Percentiles rank a stretch among this genome's conserved stretches.
Conservation (phyloP, 2,113 vertebrate species). For the Puffinus mauretanicus region DNA sequence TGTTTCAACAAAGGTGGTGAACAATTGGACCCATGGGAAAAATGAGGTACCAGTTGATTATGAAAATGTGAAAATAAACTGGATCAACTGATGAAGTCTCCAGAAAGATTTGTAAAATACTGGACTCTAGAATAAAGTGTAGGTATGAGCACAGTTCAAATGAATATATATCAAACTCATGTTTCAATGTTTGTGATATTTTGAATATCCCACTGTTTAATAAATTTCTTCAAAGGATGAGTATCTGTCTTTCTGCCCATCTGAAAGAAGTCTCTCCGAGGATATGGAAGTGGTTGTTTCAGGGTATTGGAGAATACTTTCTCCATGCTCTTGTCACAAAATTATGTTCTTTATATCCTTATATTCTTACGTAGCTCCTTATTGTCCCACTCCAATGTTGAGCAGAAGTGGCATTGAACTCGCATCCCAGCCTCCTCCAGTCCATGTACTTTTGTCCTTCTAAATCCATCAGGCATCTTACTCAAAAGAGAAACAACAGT, state of each 20-base stretch:
- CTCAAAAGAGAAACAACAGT: background rate
- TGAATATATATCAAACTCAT: background rate
- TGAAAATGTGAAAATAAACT: background rate
- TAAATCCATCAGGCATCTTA: background rate
- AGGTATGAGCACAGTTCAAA: background rate
- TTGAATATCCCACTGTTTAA: background rate
- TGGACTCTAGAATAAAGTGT: background rate
- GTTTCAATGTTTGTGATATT: background rate
- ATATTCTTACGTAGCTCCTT: background rate
- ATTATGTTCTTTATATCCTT: background rate
- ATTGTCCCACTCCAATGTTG: background rate
- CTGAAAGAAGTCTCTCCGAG: background rate
- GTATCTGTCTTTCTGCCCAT: background rate
- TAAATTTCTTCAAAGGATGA: background rate
- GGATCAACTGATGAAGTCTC: background rate
- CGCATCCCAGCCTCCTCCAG: background rate
- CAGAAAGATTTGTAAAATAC: background rate
- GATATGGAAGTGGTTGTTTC: background rate
- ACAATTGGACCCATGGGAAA: background rate
- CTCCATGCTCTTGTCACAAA: background rate
- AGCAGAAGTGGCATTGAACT: background rate
- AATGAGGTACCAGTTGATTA: background rate
- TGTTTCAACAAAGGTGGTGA: background rate
- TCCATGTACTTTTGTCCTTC: background rate
- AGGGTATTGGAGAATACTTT: background rate